Evolutionary conservation across 2,888 invertebrate genomes (phyloP), one percentile per base, ranked within the genome.

Genomic region (Hedya salicella): DNA sequence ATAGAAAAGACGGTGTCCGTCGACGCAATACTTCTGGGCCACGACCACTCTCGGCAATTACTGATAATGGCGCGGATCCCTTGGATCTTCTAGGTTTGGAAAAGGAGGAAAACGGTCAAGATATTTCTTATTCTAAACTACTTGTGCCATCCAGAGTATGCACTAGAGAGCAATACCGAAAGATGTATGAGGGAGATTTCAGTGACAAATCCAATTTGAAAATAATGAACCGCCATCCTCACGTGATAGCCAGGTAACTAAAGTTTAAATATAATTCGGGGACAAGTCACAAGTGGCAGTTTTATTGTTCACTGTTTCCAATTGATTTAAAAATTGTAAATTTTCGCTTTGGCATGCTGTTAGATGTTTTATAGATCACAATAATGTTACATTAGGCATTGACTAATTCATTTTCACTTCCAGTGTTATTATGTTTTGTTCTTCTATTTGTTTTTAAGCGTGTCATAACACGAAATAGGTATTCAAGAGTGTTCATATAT

Each of bases 61-160:
- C 95, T 73, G 98, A 98, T 68, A 96, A 95, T 84, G 94, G 95
- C 30, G 89, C 95, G 69, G 97, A 98, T 93, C 96, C 97, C 36
- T 97, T 97, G 86, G 96, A 97, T 82, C 94, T 97, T 42, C 89
- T 98, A 67, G 97, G 98, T 39, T 93, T 97, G 68, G 96, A 97
- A 80, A 93, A 94, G 81, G 95, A 95, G 69, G 95, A 95, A 84
- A 96, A 97, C 85, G 97, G 97, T 62, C 97, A 97, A 95, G 97
- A 98, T 87, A 95, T 97, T 75, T 98, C 98, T 16, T 98, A 98
- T 88, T 96, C 96, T 40, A 96, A 96, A 81, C 89, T 98, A 68
- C 89, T 98, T 71, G 95, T 96, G 61, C 96, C 97, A 56, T 96
- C 97, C 17, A 93, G 87, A 73, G 77, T 89, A 39, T 85, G 84